Percentiles rank a stretch among this genome's conserved stretches.
These are phyloP conservation scores for Brachyhypopomus occidentalis DNA, from an alignment of 2,113 vertebrate species.

Conservation along the genomic window DNA sequence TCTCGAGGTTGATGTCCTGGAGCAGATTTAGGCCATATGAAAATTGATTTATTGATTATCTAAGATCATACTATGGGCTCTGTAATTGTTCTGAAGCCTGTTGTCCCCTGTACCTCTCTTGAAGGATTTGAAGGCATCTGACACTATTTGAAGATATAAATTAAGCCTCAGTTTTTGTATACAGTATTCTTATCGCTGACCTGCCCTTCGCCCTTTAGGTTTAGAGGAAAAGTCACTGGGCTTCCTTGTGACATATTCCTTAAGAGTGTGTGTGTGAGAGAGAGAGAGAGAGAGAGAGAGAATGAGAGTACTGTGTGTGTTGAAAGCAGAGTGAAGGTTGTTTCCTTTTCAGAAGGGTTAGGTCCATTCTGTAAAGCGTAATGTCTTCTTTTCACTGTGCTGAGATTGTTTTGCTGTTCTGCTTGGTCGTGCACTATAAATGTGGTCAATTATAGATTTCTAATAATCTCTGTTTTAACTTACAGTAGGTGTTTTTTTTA, in stretches of 20 bases:
- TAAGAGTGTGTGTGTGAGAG: conserved; percentile 13
- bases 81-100: background rate
- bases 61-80: background rate
- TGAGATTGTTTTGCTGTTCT: no score
- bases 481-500: conserved; percentile 55
- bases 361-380: conserved; percentile 11
- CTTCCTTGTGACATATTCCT: background rate
- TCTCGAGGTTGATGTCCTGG: background rate
- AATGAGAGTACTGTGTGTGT: conserved; percentile 11
- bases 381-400: conserved; percentile 53
- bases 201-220: no score
- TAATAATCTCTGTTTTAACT: background rate
- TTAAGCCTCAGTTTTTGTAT: background rate
- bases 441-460: no score
- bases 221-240: background rate
- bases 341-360: conserved; percentile 18
- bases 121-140: no score
- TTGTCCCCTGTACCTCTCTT: background rate
- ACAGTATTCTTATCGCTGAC: background rate
- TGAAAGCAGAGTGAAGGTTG: conserved; percentile 40
- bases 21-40: background rate
- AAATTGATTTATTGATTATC: conserved; percentile 1
- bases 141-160: no score
- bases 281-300: conserved; percentile 16
- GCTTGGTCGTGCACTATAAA: no score